phyloP scores from a whole-genome alignment of 2,888 invertebrate species.

The Scelioninae gen. 2 region DNA sequence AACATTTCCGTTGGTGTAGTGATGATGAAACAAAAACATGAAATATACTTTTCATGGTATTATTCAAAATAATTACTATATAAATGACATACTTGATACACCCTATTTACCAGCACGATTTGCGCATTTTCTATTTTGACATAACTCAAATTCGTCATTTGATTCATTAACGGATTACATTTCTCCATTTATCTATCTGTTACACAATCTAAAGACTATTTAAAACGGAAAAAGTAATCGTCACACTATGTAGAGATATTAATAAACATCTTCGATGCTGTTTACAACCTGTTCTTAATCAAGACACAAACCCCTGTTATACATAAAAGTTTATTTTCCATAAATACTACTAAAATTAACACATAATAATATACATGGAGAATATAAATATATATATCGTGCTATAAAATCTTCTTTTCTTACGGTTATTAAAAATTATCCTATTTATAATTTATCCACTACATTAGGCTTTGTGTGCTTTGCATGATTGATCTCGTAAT shows the following conservation, averaged over 20 bases:
- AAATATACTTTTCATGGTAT: too few species aligned
- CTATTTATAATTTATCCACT: conserved; percentile 52
- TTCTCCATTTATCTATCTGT: conserved; percentile 22
- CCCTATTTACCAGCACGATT: too few species aligned
- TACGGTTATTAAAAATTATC: conserved; percentile 48
- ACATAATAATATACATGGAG: conserved; percentile 1
- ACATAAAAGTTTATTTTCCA: too few species aligned
- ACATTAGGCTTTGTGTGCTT: conserved; percentile 45
- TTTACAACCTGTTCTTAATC: conserved; percentile 37
- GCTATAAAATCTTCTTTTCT: conserved; percentile 18
- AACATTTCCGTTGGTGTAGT: too few species aligned
- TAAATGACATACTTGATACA: too few species aligned
- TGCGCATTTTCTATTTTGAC: background rate
- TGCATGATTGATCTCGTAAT: conserved; percentile 54
- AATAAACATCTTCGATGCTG: conserved; percentile 30
- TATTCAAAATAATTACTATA: too few species aligned
- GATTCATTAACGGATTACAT: background rate
- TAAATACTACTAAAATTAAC: background rate
- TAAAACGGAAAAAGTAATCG: background rate
- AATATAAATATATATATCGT: conserved; percentile 13
- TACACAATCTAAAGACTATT: background rate
- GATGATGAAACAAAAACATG: too few species aligned
- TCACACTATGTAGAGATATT: background rate
- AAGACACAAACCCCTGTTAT: conserved; percentile 15
- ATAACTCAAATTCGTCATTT: background rate